phyloP scores from a whole-genome alignment of 2,797 vertebrate species.

The Euphonia xanthogaster region DNA sequence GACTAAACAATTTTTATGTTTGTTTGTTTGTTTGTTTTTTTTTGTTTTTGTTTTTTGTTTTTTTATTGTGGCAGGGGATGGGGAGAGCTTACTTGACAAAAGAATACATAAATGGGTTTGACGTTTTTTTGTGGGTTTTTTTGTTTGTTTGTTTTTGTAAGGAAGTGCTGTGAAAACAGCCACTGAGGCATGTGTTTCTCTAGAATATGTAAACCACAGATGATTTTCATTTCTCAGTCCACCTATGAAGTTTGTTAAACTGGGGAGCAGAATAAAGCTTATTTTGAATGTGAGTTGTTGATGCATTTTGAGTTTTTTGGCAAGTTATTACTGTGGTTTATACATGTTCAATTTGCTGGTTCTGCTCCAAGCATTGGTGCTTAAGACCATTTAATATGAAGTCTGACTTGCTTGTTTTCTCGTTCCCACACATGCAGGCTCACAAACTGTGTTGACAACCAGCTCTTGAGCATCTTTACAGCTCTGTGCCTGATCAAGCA shows the following conservation, averaged over 20 bases:
- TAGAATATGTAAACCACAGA: neutral
- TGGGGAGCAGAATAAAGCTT: neutral
- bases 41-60: neutral
- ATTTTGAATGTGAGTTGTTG: neutral
- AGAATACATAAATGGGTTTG: neutral
- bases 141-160: neutral
- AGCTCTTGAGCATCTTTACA: neutral
- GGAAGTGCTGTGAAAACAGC: neutral
- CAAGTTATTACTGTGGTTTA: neutral
- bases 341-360: neutral
- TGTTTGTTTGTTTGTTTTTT: no score
- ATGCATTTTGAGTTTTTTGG: neutral
- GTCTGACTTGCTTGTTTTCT: neutral
- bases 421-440: neutral
- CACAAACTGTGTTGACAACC: neutral
- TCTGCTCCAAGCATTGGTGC: neutral
- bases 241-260: neutral
- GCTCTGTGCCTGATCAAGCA: neutral
- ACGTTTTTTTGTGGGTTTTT: neutral
- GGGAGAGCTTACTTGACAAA: neutral
- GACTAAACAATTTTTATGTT: neutral
- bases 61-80: neutral
- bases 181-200: neutral
- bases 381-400: neutral
- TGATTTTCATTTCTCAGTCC: neutral